Evolutionary conservation across 92 coral and sea anemone species (phyloP), one percentile per base, ranked within the genome.

Genomic region (Epizoanthus ramosus): DNA sequence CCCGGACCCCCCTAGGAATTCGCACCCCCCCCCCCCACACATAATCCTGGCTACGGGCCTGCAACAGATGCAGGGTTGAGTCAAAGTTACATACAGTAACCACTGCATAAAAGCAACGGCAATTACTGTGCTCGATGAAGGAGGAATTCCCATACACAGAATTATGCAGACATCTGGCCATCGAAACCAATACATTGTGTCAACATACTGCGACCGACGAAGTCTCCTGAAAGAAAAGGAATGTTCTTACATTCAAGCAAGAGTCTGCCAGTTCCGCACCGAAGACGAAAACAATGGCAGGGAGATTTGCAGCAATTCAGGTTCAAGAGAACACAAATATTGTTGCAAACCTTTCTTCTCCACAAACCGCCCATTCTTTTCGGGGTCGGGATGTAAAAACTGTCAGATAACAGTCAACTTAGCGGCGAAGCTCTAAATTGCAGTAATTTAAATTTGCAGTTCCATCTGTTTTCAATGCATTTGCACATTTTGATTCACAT

Each of bases 161-260:
- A n/a, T n/a, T 23, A 81, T 85, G 92, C 89, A 89, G 88, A 86
- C 89, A 41, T 86, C 89, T 65, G 87, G 87, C 45, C 79, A 87
- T 37, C 57, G 84, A 86, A 79, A 17, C 74, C 80, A 86, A 74
- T 73, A 67, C 23, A 85, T 86, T 63, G 86, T 89, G 74, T 85
- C 79, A 81, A 80, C 79, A 63, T 80, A 86, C 71, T 89, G 92
- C 63, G 90, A 89, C 84, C 84, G 88, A 57, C 88, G 68, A 68
- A 84, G 75, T 53, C 47, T 84, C 73, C 80, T 76, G 63, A 83
- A 84, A 79, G 41, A 84, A 41, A 88, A 88, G 64, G 88, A 88
- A 79, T 88, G 72, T 70, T 88, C 91, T 56, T 68, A 76, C 24
- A 88, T 83, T 68, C 85, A 76, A 18, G 91, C 85, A 57, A 39